These are phyloP conservation scores for Dermolepida albohirtum DNA, from an alignment of 2,888 invertebrate genomes.

Conservation along the genomic window DNA sequence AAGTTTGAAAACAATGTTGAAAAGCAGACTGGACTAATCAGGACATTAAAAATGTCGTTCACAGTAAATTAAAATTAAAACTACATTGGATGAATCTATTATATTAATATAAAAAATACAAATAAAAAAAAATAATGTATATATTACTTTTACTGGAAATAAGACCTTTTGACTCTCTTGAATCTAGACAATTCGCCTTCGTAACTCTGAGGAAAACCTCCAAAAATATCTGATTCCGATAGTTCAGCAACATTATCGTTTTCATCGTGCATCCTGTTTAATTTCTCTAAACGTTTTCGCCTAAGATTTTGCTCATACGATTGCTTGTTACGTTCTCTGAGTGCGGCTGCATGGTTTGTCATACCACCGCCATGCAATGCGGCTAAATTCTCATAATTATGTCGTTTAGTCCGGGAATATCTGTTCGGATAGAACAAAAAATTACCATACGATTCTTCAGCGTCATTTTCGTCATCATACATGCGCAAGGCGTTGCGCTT, in stretches of 20 bases:
- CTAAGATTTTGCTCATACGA: slow-evolving; percentile 44
- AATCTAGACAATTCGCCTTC: slow-evolving; percentile 62
- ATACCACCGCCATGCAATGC: slow-evolving; percentile 53
- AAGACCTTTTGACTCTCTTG: slow-evolving; percentile 60
- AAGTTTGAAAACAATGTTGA: too few relatives aligned
- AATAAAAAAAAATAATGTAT: slow-evolving; percentile 45
- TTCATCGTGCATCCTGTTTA: slow-evolving; percentile 33
- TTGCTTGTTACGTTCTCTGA: slow-evolving; percentile 53
- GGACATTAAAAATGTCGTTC: too few relatives aligned
- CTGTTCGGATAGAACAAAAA: slow-evolving; percentile 46
- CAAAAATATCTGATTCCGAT: slow-evolving; percentile 62
- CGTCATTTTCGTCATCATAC: slow-evolving; percentile 62
- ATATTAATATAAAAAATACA: slow-evolving; percentile 45
- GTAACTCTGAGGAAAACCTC: slow-evolving; percentile 62
- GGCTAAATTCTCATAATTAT: slow-evolving; percentile 50
- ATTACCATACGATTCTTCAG: slow-evolving; percentile 38
- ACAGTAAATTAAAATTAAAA: too few relatives aligned
- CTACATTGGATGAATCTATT: slow-evolving; percentile 37
- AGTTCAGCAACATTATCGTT: slow-evolving; percentile 52
- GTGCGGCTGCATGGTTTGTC: slow-evolving; percentile 53
- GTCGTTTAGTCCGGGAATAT: slow-evolving; percentile 51
- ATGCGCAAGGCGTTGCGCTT: slow-evolving; percentile 43
- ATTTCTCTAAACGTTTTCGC: slow-evolving; percentile 42
- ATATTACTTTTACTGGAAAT: slow-evolving; percentile 17
- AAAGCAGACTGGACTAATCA: too few relatives aligned